phyloP scores from a whole-genome alignment of 2,797 vertebrate species.

The Ctenochaetus hawaiiensis region DNA sequence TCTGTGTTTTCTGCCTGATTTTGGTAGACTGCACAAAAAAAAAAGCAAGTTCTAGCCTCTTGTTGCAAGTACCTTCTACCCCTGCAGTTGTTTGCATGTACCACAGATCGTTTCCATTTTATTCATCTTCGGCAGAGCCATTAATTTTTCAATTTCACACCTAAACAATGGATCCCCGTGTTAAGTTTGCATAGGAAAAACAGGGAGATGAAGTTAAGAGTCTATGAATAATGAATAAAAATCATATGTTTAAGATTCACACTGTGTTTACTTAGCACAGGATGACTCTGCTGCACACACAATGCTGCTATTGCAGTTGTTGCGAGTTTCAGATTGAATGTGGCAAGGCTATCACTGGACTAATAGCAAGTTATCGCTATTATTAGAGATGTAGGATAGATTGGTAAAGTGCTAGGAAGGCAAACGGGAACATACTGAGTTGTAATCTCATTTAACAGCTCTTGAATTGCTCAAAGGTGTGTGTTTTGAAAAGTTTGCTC shows the following conservation, averaged over 20 bases:
- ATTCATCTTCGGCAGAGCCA: slow-evolving; percentile 40
- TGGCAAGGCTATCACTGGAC: slow-evolving; percentile 30
- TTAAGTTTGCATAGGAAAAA: slow-evolving; percentile 41
- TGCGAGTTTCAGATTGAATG: slow-evolving; percentile 24
- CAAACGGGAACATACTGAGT: slow-evolving; percentile 52
- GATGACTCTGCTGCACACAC: slow-evolving; percentile 8
- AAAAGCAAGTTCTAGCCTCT: not conserved
- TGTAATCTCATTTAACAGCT: slow-evolving; percentile 79
- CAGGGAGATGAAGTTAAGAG: slow-evolving; percentile 35
- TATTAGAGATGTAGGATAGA: slow-evolving; percentile 67
- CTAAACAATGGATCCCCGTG: slow-evolving; percentile 35
- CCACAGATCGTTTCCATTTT: slow-evolving; percentile 39
- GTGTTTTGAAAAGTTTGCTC: slow-evolving; percentile 70
- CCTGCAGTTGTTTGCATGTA: slow-evolving; percentile 33
- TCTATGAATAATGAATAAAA: slow-evolving; percentile 51
- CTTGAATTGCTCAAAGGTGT: slow-evolving; percentile 76
- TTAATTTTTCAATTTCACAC: slow-evolving; percentile 55
- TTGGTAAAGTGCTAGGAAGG: slow-evolving; percentile 70
- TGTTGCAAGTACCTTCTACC: not conserved
- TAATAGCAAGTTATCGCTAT: slow-evolving; percentile 68
- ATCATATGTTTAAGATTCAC: slow-evolving; percentile 31
- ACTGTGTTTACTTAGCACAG: slow-evolving; percentile 22
- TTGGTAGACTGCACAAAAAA: slow-evolving; percentile 11
- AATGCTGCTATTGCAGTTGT: slow-evolving; percentile 14
- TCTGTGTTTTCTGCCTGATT: not conserved